phyloP scores from a whole-genome alignment of 2,888 invertebrate species.

The Synanthedon formicaeformis region DNA sequence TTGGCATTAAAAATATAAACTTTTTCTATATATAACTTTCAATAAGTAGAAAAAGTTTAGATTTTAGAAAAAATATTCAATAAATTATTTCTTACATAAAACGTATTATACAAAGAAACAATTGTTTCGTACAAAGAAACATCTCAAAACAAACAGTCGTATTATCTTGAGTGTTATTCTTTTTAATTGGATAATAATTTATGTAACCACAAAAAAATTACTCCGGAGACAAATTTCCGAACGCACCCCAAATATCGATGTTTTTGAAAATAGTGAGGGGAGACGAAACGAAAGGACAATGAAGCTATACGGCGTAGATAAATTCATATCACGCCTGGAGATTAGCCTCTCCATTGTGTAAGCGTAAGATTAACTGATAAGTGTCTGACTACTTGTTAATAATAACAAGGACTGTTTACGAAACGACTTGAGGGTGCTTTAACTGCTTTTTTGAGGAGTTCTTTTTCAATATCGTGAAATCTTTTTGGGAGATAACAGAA shows the following conservation, averaged over 20 bases:
- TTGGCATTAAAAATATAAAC: too few species aligned
- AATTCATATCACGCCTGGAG: constrained; percentile 63
- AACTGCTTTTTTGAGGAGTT: not conserved
- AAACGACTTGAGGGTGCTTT: not conserved
- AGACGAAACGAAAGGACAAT: constrained; percentile 40
- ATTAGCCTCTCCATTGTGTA: constrained; percentile 57
- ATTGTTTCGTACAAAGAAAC: too few species aligned
- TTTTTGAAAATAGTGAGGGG: constrained; percentile 29
- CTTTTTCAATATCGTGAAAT: constrained; percentile 1
- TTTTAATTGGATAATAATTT: not conserved
- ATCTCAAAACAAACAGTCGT: too few species aligned
- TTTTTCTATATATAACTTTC: too few species aligned
- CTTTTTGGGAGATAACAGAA: too few species aligned
- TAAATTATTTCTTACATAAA: too few species aligned
- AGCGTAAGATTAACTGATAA: constrained; percentile 69
- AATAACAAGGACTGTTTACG: constrained; percentile 55
- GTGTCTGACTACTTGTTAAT: constrained; percentile 63
- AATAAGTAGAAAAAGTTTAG: too few species aligned
- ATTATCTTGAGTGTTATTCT: too few species aligned
- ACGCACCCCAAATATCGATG: constrained; percentile 27
- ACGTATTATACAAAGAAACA: too few species aligned
- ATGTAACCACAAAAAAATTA: not conserved
- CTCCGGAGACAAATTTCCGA: constrained; percentile 14
- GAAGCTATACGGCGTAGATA: constrained; percentile 48
- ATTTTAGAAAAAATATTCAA: too few species aligned